These are phyloP conservation scores for Calephelis perditalis DNA, from an alignment of 2,888 invertebrate genomes.

Conservation along the genomic window DNA sequence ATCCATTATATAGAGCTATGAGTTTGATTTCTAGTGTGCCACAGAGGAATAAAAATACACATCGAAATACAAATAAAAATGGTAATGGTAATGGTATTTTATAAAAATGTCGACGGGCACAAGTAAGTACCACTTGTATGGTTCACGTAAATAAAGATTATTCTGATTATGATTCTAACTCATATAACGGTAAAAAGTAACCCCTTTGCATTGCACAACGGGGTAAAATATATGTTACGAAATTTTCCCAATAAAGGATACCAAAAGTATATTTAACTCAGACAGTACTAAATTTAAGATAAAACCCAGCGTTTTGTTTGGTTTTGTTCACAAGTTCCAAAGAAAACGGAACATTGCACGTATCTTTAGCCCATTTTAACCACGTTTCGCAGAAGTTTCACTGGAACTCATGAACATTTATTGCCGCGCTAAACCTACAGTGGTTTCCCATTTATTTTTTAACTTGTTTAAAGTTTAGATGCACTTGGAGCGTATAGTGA, in stretches of 20 bases:
- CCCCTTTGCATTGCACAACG: background rate
- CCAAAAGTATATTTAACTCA: constrained; percentile 1
- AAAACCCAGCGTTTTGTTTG: constrained; percentile 6
- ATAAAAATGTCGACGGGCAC: too few relatives aligned
- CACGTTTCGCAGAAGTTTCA: constrained; percentile 17
- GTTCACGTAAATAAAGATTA: too few relatives aligned
- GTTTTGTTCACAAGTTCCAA: constrained; percentile 1
- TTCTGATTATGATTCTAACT: too few relatives aligned
- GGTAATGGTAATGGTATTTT: too few relatives aligned
- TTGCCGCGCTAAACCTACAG: constrained; percentile 18
- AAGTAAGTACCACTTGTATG: too few relatives aligned
- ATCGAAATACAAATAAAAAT: too few relatives aligned
- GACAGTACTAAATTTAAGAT: background rate
- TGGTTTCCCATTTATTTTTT: constrained; percentile 13
- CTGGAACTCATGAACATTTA: constrained; percentile 22
- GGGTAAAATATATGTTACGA: background rate
- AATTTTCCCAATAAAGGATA: background rate
- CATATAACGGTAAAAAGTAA: too few relatives aligned
- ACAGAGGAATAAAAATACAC: too few relatives aligned
- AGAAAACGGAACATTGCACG: constrained; percentile 2
- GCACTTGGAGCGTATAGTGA: background rate
- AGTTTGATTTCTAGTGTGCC: too few relatives aligned
- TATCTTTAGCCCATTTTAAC: constrained; percentile 16
- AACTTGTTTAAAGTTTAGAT: background rate
- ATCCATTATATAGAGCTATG: too few relatives aligned